Percentiles rank a stretch among this genome's conserved stretches.
These are phyloP conservation scores for Hirudo medicinalis DNA, from an alignment of 1,140 invertebrate genomes.

Conservation along the genomic window DNA sequence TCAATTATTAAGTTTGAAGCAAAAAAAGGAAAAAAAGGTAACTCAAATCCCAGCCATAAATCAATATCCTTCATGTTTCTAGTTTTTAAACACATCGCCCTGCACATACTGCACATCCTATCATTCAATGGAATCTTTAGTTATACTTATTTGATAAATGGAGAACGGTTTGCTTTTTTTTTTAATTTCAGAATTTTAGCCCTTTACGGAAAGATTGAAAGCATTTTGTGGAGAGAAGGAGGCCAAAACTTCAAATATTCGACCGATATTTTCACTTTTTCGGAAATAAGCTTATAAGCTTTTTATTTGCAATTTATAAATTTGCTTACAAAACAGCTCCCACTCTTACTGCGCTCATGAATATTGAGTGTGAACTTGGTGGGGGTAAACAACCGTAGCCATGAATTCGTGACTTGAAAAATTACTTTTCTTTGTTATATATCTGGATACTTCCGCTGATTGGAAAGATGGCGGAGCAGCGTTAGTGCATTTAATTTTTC, in stretches of 20 bases:
- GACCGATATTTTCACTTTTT: too few species aligned
- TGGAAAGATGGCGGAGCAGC: slow-evolving; percentile 9
- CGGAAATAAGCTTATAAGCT: too few species aligned
- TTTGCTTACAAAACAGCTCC: too few species aligned
- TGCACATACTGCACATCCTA: too few species aligned
- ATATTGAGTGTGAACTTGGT: background rate
- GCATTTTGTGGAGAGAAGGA: too few species aligned
- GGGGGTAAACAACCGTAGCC: background rate
- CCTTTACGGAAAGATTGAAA: background rate
- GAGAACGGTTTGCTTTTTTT: background rate
- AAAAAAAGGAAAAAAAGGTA: background rate
- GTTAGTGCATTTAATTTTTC: background rate
- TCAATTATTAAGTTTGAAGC: background rate
- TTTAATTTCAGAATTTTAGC: background rate
- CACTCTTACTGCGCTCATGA: background rate
- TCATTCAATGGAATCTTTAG: background rate
- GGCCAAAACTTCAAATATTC: too few species aligned
- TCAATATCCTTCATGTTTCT: background rate
- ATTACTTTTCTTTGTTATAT: slow-evolving; percentile 8
- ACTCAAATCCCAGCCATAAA: too few species aligned
- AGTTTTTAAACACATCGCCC: background rate
- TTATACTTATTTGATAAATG: background rate
- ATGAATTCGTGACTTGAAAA: background rate
- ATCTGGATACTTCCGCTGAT: background rate
- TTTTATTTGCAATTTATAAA: too few species aligned